A percentile compares a stretch with the other conserved stretches of the same genome.
These are phyloP conservation scores for Ophion ventricosus DNA, from an alignment of 2,888 invertebrate species.

Conservation along the genomic window DNA sequence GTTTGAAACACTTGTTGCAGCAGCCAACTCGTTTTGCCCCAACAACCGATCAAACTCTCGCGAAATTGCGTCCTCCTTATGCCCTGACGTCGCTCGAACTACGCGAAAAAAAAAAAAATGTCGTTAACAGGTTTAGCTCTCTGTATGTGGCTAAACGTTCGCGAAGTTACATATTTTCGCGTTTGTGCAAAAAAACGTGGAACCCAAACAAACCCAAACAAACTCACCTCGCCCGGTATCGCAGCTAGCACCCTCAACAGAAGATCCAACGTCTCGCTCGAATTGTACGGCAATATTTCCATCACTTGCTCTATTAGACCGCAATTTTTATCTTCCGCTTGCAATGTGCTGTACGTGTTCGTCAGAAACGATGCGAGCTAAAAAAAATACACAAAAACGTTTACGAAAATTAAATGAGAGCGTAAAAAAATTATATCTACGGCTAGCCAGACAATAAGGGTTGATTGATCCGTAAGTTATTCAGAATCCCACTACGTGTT, in stretches of 20 bases:
- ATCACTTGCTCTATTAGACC: slow-evolving; percentile 90
- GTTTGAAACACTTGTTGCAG: slow-evolving; percentile 78
- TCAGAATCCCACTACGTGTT: too few species aligned
- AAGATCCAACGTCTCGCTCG: slow-evolving; percentile 87
- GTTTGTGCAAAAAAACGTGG: too few species aligned
- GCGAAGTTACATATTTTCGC: background rate
- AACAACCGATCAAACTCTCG: slow-evolving; percentile 73
- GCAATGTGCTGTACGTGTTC: slow-evolving; percentile 84
- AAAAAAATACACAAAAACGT: slow-evolving; percentile 71
- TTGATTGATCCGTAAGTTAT: too few species aligned
- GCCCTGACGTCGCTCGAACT: slow-evolving; percentile 74
- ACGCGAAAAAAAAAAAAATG: slow-evolving; percentile 39
- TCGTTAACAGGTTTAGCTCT: background rate
- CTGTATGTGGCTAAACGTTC: background rate
- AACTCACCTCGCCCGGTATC: slow-evolving; percentile 90
- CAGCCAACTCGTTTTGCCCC: slow-evolving; percentile 77
- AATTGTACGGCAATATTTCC: slow-evolving; percentile 86
- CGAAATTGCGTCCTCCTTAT: slow-evolving; percentile 68
- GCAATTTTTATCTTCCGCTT: slow-evolving; percentile 85
- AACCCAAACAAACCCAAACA: too few species aligned
- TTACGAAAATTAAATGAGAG: background rate
- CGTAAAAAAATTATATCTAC: too few species aligned
- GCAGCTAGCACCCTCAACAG: slow-evolving; percentile 93
- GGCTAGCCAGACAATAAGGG: too few species aligned
- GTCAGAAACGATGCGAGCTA: slow-evolving; percentile 94